phyloP scores from a whole-genome alignment of 1,140 invertebrate genomes.

The Phymastichus coffea region DNA sequence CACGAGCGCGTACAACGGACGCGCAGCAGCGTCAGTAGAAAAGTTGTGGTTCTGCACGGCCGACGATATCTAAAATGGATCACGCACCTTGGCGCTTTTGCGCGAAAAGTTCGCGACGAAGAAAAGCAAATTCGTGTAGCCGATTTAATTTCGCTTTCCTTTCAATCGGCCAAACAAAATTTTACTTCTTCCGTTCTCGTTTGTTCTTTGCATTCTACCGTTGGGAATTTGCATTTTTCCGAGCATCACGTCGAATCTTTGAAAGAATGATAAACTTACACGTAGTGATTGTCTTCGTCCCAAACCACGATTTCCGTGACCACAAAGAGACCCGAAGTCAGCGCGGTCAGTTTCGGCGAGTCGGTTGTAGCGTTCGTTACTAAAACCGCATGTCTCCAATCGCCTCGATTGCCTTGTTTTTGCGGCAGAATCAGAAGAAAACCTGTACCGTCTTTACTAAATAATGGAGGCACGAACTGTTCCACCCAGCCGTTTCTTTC shows the following conservation, averaged over 20 bases:
- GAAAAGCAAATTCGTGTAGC: too few relatives aligned
- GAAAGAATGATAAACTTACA: conserved; percentile 58
- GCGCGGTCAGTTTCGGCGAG: conserved; percentile 50
- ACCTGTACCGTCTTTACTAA: conserved; percentile 59
- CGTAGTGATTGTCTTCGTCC: conserved; percentile 66
- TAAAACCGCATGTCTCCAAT: conserved; percentile 68
- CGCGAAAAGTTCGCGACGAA: too few relatives aligned
- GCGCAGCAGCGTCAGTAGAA: too few relatives aligned
- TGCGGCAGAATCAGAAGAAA: conserved; percentile 66
- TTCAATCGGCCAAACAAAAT: too few relatives aligned
- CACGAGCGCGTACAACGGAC: too few relatives aligned
- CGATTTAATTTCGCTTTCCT: too few relatives aligned
- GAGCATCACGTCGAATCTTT: neutral
- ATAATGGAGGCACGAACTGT: conserved; percentile 60
- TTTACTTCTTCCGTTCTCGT: too few relatives aligned
- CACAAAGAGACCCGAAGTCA: conserved; percentile 74
- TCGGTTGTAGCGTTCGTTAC: conserved; percentile 50
- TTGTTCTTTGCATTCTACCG: too few relatives aligned
- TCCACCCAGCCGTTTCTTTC: conserved; percentile 73
- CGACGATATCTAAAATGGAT: too few relatives aligned
- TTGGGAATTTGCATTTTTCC: too few relatives aligned
- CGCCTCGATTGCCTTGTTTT: conserved; percentile 58
- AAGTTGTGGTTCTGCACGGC: too few relatives aligned
- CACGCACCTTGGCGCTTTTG: too few relatives aligned
- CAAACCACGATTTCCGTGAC: conserved; percentile 79